Evolutionary conservation across 1,140 invertebrate species (phyloP).

Genomic region (Temnothorax longispinosus): DNA sequence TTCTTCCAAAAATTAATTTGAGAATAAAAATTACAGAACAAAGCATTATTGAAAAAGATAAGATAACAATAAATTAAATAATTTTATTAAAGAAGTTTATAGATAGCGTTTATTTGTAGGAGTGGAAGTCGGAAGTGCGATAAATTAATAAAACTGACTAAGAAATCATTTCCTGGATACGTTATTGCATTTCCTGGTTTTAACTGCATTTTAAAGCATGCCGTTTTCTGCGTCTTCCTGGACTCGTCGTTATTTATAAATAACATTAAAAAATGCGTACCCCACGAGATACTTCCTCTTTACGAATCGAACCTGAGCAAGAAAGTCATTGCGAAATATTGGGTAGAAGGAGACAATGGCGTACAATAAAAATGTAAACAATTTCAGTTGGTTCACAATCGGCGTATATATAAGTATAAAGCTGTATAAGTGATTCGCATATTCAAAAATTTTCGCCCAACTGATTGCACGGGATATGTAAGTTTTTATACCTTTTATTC

Average conservation of each 20-base stretch:
- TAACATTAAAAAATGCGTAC: not conserved
- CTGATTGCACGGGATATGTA: slow-evolving; percentile 44
- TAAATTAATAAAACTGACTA: not conserved
- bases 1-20: not conserved
- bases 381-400: not conserved
- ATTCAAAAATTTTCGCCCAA: slow-evolving; percentile 35
- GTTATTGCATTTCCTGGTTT: slow-evolving; percentile 14
- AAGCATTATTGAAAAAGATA: not conserved
- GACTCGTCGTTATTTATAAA: slow-evolving; percentile 52
- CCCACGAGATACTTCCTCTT: slow-evolving; percentile 50
- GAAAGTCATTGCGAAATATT: slow-evolving; percentile 59
- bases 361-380: slow-evolving; percentile 19
- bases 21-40: not conserved
- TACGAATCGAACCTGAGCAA: not conserved
- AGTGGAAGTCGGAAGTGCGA: not conserved
- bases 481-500: slow-evolving; percentile 17
- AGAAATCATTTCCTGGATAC: slow-evolving; percentile 17
- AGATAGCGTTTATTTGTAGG: not conserved
- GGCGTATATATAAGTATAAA: slow-evolving; percentile 61
- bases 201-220: not conserved
- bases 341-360: slow-evolving; percentile 5
- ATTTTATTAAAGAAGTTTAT: not conserved
- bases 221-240: slow-evolving; percentile 1
- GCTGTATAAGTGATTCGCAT: slow-evolving; percentile 41
- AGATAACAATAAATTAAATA: not conserved